Percentiles rank a stretch among this genome's conserved stretches.
phyloP scores from a whole-genome alignment of 2,797 vertebrate genomes.

The Chaetophractus vellerosus region DNA sequence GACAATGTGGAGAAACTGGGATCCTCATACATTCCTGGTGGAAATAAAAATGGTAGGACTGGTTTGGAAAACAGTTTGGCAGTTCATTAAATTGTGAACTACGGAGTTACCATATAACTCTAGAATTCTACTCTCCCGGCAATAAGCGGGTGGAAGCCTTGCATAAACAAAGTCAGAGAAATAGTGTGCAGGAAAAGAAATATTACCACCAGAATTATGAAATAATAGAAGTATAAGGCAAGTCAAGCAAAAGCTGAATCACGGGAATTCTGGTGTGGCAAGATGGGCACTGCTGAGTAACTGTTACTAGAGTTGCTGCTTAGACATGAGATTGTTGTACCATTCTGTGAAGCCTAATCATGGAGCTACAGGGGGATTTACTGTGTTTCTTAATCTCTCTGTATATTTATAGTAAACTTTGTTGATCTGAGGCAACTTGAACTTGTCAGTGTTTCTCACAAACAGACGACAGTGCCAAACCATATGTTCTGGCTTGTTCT shows the following conservation, averaged over 20 bases:
- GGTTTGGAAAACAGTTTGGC: neutral
- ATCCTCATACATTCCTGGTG: neutral
- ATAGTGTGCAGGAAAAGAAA: neutral
- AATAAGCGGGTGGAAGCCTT: neutral
- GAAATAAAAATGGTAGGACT: neutral
- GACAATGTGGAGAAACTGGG: neutral
- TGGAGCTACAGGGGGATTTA: neutral
- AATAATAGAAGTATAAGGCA: neutral
- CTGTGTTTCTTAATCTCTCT: neutral
- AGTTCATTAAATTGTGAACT: neutral
- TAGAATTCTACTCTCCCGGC: neutral
- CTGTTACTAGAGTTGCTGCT: neutral
- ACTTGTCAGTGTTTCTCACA: slow-evolving; percentile 15
- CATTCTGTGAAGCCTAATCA: neutral
- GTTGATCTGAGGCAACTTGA: neutral
- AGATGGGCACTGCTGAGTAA: neutral
- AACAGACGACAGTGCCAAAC: neutral
- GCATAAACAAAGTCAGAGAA: neutral
- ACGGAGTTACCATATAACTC: neutral
- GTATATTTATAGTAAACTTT: neutral
- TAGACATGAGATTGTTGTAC: neutral
- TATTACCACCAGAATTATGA: neutral
- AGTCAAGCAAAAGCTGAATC: neutral
- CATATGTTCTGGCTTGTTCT: neutral
- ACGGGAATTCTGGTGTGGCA: neutral